Conservation (phyloP, 2,797 vertebrate species). For the Pangasius krempfi region DNA sequence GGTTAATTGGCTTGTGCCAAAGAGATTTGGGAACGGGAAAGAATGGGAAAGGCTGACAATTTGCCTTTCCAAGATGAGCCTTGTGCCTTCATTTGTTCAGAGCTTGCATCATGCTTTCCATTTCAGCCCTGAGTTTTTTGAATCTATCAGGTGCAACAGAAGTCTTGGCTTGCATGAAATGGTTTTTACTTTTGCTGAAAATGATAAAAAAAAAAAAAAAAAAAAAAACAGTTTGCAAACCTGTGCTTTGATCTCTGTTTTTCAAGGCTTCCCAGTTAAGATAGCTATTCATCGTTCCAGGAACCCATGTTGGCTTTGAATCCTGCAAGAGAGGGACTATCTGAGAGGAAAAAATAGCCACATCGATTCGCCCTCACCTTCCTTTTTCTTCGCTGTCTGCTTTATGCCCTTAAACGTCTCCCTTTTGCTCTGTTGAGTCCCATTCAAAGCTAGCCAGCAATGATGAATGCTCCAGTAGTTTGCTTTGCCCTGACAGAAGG, state of each 20-base stretch:
- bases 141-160: slow-evolving; percentile 62
- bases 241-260: slow-evolving; percentile 67
- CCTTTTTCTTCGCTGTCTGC: slow-evolving; percentile 72
- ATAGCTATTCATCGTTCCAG: slow-evolving; percentile 53
- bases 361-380: slow-evolving; percentile 69
- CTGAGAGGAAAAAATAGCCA: slow-evolving; percentile 68
- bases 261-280: slow-evolving; percentile 63
- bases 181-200: neutral
- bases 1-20: slow-evolving; percentile 78
- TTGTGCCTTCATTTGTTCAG: slow-evolving; percentile 65
- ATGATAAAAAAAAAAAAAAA: neutral
- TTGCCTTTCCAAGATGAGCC: neutral
- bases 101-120: slow-evolving; percentile 64
- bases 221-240: slow-evolving; percentile 17
- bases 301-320: slow-evolving; percentile 30
- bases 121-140: slow-evolving; percentile 46
- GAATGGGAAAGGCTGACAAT: slow-evolving; percentile 49
- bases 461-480: slow-evolving; percentile 77
- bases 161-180: slow-evolving; percentile 23
- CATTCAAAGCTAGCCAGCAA: slow-evolving; percentile 76
- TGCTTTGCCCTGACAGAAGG: slow-evolving; percentile 65
- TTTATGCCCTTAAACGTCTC: slow-evolving; percentile 71
- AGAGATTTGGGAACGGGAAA: slow-evolving; percentile 58
- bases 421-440: slow-evolving; percentile 77
- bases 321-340: slow-evolving; percentile 67